Evolutionary conservation across 2,797 vertebrate species (phyloP).

Genomic region (Periparus ater): DNA sequence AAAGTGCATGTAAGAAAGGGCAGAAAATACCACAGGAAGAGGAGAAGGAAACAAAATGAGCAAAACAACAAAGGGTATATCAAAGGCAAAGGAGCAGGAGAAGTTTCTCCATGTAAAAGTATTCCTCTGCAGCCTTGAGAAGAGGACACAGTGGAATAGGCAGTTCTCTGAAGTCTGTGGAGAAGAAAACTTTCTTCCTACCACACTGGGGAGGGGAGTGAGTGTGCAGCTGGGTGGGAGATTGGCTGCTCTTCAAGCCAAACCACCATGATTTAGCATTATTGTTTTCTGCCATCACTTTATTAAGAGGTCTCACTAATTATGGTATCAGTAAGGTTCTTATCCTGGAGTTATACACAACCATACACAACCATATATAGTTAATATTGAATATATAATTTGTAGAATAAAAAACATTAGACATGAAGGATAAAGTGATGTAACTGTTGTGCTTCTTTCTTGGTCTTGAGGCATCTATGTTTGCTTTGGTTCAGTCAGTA

Average conservation of each 20-base stretch:
- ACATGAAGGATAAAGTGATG: background rate
- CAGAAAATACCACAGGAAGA: background rate
- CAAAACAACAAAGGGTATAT: background rate
- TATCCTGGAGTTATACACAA: background rate
- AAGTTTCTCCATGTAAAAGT: background rate
- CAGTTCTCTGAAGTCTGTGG: too few species aligned
- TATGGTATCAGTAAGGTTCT: background rate
- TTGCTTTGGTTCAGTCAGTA: background rate
- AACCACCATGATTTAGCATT: background rate
- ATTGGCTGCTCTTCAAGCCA: background rate
- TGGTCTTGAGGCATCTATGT: background rate
- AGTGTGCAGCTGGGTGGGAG: rapidly evolving
- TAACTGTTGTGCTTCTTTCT: background rate
- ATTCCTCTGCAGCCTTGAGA: background rate
- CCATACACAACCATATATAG: background rate
- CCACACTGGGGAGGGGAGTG: rapidly evolving
- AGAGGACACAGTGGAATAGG: background rate
- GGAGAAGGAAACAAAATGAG: background rate
- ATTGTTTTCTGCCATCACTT: background rate
- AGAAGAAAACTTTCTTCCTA: background rate
- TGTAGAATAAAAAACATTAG: background rate
- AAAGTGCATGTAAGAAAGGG: background rate
- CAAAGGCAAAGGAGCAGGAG: background rate
- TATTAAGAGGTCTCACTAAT: background rate
- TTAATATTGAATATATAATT: background rate